These are phyloP conservation scores for Dicroscelio sp. DNA, from an alignment of 2,888 invertebrate genomes.

Conservation along the genomic window DNA sequence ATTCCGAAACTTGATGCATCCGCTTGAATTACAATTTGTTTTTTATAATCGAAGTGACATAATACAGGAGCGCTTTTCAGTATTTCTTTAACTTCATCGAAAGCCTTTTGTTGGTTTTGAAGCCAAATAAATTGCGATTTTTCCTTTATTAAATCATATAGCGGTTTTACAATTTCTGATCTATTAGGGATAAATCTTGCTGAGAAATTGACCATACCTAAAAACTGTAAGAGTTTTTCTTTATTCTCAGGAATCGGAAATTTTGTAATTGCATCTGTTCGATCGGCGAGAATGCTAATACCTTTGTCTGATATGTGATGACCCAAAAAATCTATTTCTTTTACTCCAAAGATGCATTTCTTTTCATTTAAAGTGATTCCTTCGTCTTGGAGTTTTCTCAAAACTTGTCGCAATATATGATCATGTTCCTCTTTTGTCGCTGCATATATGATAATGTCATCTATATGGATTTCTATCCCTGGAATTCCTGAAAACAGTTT, in stretches of 20 bases:
- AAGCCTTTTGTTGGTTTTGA: conserved; percentile 82
- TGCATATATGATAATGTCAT: conserved; percentile 79
- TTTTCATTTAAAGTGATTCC: conserved; percentile 84
- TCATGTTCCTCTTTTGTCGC: conserved; percentile 80
- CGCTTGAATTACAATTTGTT: conserved; percentile 80
- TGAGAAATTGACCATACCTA: conserved; percentile 82
- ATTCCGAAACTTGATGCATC: conserved; percentile 89
- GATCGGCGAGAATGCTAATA: conserved; percentile 75
- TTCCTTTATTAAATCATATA: conserved; percentile 82
- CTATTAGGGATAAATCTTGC: conserved; percentile 83
- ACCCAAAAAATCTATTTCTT: conserved; percentile 84
- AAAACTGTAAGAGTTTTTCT: conserved; percentile 79
- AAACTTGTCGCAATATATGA: conserved; percentile 79
- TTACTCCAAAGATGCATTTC: conserved; percentile 85
- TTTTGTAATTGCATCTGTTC: conserved; percentile 73
- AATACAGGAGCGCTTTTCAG: conserved; percentile 86
- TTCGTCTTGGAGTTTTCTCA: conserved; percentile 74
- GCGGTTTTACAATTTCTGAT: conserved; percentile 80
- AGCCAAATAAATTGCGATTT: conserved; percentile 81
- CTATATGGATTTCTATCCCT: conserved; percentile 51
- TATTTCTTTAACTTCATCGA: conserved; percentile 85
- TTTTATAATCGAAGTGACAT: conserved; percentile 86
- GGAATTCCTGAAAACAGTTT: conserved; percentile 53
- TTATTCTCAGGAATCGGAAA: conserved; percentile 83
- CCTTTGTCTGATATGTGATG: conserved; percentile 82